Percentiles rank a stretch among this genome's conserved stretches.
phyloP scores from a whole-genome alignment of 2,113 vertebrate genomes.

The Potamarius usumacintae region DNA sequence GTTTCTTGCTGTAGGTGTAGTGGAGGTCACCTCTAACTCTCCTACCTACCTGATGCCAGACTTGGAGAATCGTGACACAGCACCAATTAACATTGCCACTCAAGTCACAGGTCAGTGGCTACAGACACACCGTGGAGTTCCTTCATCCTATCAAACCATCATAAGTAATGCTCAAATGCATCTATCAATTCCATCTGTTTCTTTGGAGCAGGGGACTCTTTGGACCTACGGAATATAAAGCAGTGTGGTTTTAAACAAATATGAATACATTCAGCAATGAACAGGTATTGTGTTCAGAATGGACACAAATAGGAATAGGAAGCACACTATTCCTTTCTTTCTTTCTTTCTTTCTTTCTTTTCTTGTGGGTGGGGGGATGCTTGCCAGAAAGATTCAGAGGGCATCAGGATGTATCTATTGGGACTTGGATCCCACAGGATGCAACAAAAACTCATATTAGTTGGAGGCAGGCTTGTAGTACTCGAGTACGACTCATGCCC shows the following conservation, averaged over 20 bases:
- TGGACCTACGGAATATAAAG: not conserved
- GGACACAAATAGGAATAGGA: not conserved
- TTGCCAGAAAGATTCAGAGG: not conserved
- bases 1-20: slow-evolving; percentile 10
- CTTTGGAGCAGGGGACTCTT: not conserved
- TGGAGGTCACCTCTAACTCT: slow-evolving; percentile 30
- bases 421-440: not conserved
- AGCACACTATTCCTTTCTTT: not conserved
- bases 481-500: too few relatives aligned
- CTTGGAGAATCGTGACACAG: slow-evolving; percentile 33
- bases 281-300: not conserved
- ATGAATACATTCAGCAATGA: not conserved
- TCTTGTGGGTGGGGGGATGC: too few relatives aligned
- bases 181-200: not conserved
- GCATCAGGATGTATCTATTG: not conserved
- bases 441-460: not conserved
- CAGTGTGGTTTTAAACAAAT: not conserved
- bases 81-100: slow-evolving; percentile 15
- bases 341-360: too few relatives aligned
- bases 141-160: not conserved
- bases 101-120: slow-evolving; percentile 24
- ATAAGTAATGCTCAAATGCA: not conserved
- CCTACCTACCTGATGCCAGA: slow-evolving; percentile 31
- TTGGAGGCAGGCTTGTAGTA: too few relatives aligned
- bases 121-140: not conserved